These are phyloP conservation scores for Stenolophus ochropezus DNA, from an alignment of 2,888 invertebrate genomes.

Conservation along the genomic window DNA sequence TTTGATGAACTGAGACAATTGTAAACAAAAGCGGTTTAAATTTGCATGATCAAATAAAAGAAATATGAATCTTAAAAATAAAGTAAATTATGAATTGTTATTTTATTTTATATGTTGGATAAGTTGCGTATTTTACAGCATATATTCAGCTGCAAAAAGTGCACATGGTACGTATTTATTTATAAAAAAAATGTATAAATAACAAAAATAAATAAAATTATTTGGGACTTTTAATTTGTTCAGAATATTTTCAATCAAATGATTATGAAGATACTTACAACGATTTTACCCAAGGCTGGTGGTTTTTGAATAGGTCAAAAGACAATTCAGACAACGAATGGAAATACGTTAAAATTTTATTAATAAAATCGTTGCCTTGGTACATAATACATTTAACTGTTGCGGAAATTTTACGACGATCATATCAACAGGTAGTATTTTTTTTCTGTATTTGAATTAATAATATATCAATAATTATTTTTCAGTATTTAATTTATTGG, in stretches of 20 bases:
- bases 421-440: constrained; percentile 41
- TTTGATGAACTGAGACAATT: too few relatives aligned
- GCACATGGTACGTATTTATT: constrained; percentile 73
- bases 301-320: constrained; percentile 75
- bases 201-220: too few relatives aligned
- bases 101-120: constrained; percentile 76
- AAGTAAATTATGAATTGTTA: constrained; percentile 70
- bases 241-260: constrained; percentile 70
- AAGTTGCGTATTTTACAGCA: constrained; percentile 75
- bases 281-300: constrained; percentile 78
- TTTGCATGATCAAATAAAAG: too few relatives aligned
- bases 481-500: constrained; percentile 75
- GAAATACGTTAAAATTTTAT: constrained; percentile 78
- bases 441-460: neutral
- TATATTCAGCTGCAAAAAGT: constrained; percentile 75
- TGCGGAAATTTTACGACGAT: constrained; percentile 74
- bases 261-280: constrained; percentile 70
- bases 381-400: constrained; percentile 75
- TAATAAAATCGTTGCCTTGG: constrained; percentile 76
- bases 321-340: constrained; percentile 85
- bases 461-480: constrained; percentile 60
- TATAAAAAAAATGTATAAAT: too few relatives aligned
- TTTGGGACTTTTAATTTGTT: too few relatives aligned
- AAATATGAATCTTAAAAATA: constrained; percentile 16
- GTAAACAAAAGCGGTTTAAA: too few relatives aligned